phyloP scores from a whole-genome alignment of 1,140 invertebrate genomes.

The Portunus trituberculatus region DNA sequence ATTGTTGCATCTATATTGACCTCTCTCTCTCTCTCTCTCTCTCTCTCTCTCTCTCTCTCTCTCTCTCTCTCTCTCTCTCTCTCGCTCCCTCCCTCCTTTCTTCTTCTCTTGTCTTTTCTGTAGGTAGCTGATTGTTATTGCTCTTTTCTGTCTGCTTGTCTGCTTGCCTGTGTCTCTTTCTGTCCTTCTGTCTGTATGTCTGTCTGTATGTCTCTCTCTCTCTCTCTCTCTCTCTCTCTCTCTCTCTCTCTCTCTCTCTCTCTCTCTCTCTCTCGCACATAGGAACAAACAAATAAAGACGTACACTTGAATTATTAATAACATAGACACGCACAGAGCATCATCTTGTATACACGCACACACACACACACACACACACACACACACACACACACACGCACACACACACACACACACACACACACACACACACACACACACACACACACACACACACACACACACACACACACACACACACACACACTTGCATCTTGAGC shows the following conservation, averaged over 20 bases:
- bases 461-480: neutral
- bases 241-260: neutral
- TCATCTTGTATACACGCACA: neutral
- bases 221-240: neutral
- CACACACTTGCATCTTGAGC: neutral
- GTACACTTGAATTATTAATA: neutral
- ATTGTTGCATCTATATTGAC: no score
- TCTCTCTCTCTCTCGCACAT: neutral
- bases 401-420: constrained; percentile 44
- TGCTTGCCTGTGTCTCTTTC: neutral
- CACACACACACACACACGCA: constrained; percentile 43
- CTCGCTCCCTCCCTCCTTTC: no score
- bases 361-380: constrained; percentile 44
- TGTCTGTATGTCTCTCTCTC: neutral
- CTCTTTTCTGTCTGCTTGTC: no score
- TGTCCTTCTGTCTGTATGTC: neutral
- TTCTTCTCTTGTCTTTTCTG: no score
- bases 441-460: constrained; percentile 37
- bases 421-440: constrained; percentile 48
- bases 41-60: no score
- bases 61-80: no score
- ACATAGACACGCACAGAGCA: neutral
- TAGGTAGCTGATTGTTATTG: no score
- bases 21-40: no score
- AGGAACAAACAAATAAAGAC: no score